These are phyloP conservation scores for Grammomys dolichurus DNA, from an alignment of 2,113 vertebrate genomes.

Conservation along the genomic window DNA sequence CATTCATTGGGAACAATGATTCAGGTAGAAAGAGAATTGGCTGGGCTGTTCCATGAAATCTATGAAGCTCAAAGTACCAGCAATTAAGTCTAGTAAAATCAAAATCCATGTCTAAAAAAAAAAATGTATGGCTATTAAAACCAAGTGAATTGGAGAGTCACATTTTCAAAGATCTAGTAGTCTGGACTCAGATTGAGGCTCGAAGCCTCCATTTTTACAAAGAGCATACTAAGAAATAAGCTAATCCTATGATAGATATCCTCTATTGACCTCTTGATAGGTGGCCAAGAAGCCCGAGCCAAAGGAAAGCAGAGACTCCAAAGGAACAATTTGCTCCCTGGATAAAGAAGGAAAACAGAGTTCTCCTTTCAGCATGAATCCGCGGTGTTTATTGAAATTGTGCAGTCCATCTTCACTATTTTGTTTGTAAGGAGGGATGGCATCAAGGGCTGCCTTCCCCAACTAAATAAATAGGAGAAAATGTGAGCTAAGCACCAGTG, in stretches of 20 bases:
- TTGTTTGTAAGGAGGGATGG: background rate
- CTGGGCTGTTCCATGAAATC: constrained; percentile 6
- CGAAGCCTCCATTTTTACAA: background rate
- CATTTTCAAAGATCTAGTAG: background rate
- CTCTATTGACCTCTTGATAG: background rate
- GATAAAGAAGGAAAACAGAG: background rate
- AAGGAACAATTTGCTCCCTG: background rate
- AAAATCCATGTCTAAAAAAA: background rate
- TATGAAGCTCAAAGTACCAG: background rate
- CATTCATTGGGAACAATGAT: background rate
- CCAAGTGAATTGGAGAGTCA: background rate
- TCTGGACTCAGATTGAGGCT: background rate
- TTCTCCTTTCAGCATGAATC: background rate
- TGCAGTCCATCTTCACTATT: background rate
- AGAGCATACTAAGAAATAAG: background rate
- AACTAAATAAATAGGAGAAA: background rate
- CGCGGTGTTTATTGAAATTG: background rate
- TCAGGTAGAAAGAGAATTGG: background rate
- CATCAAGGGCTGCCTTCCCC: background rate
- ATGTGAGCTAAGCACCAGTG: no score
- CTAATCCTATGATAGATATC: background rate
- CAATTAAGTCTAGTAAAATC: background rate
- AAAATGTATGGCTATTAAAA: background rate
- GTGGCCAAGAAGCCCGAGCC: background rate
- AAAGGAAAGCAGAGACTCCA: background rate